These are phyloP conservation scores for Drosophila mimetica DNA, from an alignment of 2,888 invertebrate species.

Conservation along the genomic window DNA sequence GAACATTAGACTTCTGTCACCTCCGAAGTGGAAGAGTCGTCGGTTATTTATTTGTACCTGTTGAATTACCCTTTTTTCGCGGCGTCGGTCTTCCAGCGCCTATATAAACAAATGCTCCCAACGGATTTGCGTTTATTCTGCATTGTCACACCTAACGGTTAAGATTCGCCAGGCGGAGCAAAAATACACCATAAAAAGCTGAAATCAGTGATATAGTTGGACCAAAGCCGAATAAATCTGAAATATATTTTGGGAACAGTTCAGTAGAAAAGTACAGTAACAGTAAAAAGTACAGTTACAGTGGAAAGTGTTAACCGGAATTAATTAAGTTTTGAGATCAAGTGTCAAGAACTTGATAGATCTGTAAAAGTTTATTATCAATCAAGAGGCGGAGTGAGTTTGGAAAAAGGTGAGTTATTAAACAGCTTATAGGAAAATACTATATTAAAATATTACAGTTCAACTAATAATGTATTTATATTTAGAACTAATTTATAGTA, in stretches of 20 bases:
- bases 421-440: background rate
- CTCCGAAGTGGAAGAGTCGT: conserved; percentile 45
- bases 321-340: background rate
- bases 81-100: conserved; percentile 48
- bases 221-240: background rate
- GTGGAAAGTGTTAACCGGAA: conserved; percentile 14
- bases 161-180: conserved; percentile 38
- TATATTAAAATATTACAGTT: background rate
- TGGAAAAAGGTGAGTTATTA: conserved; percentile 3
- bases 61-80: conserved; percentile 70
- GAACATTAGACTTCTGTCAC: conserved; percentile 43
- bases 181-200: conserved; percentile 1
- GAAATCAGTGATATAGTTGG: background rate
- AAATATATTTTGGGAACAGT: background rate
- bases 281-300: conserved; percentile 23
- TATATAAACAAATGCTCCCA: conserved; percentile 72
- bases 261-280: conserved; percentile 12
- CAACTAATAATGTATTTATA: background rate
- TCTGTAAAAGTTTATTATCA: background rate
- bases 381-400: background rate
- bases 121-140: conserved; percentile 76
- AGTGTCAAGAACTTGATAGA: conserved; percentile 2
- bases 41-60: conserved; percentile 62
- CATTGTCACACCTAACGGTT: conserved; percentile 67
- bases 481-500: no score